Evolutionary conservation across 1,140 invertebrate genomes (phyloP).

Genomic region (Euglossa dilemma): DNA sequence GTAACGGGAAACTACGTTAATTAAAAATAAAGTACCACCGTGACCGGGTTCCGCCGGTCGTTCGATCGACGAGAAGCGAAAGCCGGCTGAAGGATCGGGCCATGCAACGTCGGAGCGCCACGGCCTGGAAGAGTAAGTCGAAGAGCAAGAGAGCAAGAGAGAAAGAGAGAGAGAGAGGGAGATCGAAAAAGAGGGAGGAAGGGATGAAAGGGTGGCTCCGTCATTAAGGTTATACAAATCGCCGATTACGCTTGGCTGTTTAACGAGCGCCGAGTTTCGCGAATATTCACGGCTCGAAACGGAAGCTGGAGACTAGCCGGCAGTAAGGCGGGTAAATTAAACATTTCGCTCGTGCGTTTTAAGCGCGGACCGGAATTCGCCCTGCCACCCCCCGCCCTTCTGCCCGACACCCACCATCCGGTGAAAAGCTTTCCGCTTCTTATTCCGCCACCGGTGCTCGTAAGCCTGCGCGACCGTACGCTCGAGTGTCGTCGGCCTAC

Average conservation of each 20-base stretch:
- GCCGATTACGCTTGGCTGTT: slow-evolving; percentile 63
- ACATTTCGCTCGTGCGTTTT: slow-evolving; percentile 64
- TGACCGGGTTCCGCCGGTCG: slow-evolving; percentile 25
- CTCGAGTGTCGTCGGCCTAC: slow-evolving; percentile 17
- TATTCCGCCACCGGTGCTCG: slow-evolving; percentile 23
- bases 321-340: slow-evolving; percentile 66
- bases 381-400: background rate
- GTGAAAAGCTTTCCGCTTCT: slow-evolving; percentile 53
- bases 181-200: background rate
- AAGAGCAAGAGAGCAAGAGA: background rate
- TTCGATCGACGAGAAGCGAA: slow-evolving; percentile 28
- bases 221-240: slow-evolving; percentile 73
- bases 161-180: background rate
- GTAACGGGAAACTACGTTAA: slow-evolving; percentile 59
- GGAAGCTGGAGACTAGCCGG: slow-evolving; percentile 43
- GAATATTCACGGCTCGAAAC: slow-evolving; percentile 61
- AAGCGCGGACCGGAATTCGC: slow-evolving; percentile 44
- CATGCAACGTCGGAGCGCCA: background rate
- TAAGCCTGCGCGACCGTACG: background rate
- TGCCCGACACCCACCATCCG: too few species aligned
- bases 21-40: slow-evolving; percentile 57
- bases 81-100: background rate
- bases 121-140: background rate
- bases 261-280: slow-evolving; percentile 64
- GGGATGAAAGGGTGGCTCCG: slow-evolving; percentile 14